phyloP scores from a whole-genome alignment of 1,140 invertebrate species.

The Zaprionus capensis region DNA sequence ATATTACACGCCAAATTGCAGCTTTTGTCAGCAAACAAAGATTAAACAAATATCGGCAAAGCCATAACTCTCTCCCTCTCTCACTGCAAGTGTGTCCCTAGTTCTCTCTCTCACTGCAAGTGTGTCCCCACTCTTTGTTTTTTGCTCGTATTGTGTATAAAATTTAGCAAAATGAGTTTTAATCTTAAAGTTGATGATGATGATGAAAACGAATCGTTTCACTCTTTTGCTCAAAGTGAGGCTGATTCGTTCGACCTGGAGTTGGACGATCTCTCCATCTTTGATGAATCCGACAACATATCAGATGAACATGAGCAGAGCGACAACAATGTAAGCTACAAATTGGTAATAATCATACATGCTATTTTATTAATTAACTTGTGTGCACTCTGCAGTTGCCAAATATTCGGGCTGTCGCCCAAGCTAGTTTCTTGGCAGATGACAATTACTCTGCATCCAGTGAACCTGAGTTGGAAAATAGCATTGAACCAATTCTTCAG shows the following conservation, averaged over 20 bases:
- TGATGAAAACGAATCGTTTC: conserved; percentile 46
- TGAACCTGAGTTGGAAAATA: not conserved
- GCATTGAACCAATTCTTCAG: not conserved
- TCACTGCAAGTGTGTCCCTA: not conserved
- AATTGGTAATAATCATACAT: not conserved
- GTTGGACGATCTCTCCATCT: conserved; percentile 1
- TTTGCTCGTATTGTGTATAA: not conserved
- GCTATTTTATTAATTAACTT: not conserved
- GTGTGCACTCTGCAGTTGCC: not conserved
- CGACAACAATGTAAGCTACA: not conserved
- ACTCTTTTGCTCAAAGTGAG: conserved; percentile 42
- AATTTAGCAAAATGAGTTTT: conserved; percentile 31
- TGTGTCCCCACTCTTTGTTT: not conserved
- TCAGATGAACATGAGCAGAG: not conserved
- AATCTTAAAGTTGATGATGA: not conserved
- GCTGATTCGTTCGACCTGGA: not conserved
- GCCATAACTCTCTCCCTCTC: not conserved
- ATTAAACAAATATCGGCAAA: not conserved
- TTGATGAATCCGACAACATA: not conserved
- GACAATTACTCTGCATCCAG: not conserved
- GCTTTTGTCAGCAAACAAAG: conserved; percentile 20
- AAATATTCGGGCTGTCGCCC: not conserved
- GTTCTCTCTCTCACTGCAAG: not conserved
- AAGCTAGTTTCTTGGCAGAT: not conserved
- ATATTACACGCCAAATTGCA: conserved; percentile 3